Evolutionary conservation across 2,797 vertebrate genomes (phyloP).

Genomic region (Xerus rutilus): DNA sequence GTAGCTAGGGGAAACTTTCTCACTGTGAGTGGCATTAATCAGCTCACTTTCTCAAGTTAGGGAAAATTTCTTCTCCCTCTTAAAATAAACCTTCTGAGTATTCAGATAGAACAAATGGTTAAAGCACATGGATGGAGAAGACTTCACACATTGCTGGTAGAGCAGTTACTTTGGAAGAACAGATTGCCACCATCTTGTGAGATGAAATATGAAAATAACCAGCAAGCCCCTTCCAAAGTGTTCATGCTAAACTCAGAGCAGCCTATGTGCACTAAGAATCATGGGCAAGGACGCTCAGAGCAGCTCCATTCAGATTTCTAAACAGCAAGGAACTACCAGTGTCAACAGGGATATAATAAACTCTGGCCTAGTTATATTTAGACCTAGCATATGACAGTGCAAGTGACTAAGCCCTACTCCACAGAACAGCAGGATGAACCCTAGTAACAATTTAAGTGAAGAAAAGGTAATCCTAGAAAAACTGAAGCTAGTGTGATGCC

Average conservation of each 20-base stretch:
- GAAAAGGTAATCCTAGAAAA: background rate
- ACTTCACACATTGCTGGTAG: background rate
- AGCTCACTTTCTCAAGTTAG: background rate
- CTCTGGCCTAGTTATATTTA: background rate
- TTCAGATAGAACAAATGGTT: background rate
- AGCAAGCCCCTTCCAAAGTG: background rate
- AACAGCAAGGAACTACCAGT: background rate
- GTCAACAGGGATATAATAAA: background rate
- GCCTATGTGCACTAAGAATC: background rate
- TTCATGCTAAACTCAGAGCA: rapidly evolving
- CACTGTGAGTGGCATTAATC: background rate
- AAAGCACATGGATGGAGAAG: background rate
- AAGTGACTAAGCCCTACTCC: background rate
- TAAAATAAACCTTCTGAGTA: background rate
- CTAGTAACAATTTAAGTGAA: background rate
- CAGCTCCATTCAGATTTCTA: background rate
- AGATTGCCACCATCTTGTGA: background rate
- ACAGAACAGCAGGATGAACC: background rate
- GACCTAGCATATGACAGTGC: background rate
- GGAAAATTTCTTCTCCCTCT: background rate
- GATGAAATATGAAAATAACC: background rate
- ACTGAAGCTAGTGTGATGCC: background rate
- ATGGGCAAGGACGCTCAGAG: background rate
- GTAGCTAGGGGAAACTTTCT: background rate
- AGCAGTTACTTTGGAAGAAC: background rate